Base-by-base conservation (phyloP, 2,888 invertebrate genomes). In the Dryomyza anilis region DNA sequence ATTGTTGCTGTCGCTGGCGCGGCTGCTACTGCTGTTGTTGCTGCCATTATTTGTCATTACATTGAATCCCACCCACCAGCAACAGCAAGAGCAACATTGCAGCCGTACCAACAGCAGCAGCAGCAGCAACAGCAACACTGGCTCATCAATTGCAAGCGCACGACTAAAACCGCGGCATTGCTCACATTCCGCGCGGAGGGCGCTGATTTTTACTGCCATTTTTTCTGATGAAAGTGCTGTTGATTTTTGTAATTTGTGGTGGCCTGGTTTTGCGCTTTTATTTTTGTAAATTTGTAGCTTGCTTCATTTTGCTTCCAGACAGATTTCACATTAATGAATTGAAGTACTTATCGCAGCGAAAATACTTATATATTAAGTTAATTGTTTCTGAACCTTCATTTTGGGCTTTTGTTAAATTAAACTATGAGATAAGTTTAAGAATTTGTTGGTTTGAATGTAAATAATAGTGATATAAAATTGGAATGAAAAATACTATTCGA, bases 1-100 rank as follows among this genome's bases (percentile, higher is more conserved):
- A 45, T 55, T 48, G 59, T 50, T 30, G 36, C 46, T 62, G 36
- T 58, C 46, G 55, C 45, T 27, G 23, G 8, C 14, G 48, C n/a
- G 46, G 59, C 30, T 25, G 25, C 16, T 36, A 36, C 16, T 46
- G 46, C 30, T 36, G 52, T 23, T 30, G 64, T 36, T 23, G 45
- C 43, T 61, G 56, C 52, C 64, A 64, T 63, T 64, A 64, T 60
- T 64, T 67, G 64, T 56, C 67, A 63, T 67, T 64, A 60, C 43
- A 52, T 52, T 43, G 29, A 29, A 29, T 43, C 52, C 52, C 58
- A 58, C 46, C 46, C 58, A 58, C 45, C 33, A 25, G 50, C 12
- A 50, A n/a, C 55, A 55, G 19, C 14, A 27, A 27, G 19, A 25
- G 45, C 58, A 45, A 25, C 25, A 59, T n/a, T 33, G 14, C 27